Conservation (phyloP, 2,888 invertebrate genomes). For the Agriopis marginaria region DNA sequence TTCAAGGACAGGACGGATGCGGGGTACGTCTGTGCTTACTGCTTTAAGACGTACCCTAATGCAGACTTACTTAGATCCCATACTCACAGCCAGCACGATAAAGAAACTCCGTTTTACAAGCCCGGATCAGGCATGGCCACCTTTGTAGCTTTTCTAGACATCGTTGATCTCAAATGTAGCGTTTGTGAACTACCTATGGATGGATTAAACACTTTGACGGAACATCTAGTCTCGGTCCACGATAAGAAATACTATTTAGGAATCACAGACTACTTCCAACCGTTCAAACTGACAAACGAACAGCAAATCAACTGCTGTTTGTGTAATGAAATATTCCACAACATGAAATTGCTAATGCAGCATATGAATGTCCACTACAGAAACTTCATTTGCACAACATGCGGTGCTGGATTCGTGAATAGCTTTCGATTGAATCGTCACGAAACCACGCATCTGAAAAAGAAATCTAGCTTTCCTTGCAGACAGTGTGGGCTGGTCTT, state of each 20-base stretch:
- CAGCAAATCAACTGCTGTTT: slow-evolving; percentile 75
- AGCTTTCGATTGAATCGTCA: slow-evolving; percentile 73
- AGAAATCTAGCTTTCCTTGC: slow-evolving; percentile 75
- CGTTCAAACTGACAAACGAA: slow-evolving; percentile 69
- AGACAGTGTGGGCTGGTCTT: slow-evolving; percentile 73
- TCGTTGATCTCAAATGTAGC: slow-evolving; percentile 76
- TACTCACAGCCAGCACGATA: slow-evolving; percentile 70
- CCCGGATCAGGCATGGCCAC: slow-evolving; percentile 73
- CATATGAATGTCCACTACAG: slow-evolving; percentile 80
- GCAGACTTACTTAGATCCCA: slow-evolving; percentile 59
- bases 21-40: slow-evolving; percentile 79
- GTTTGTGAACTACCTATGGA: slow-evolving; percentile 69
- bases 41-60: slow-evolving; percentile 74
- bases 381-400: slow-evolving; percentile 78
- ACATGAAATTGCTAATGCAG: slow-evolving; percentile 78
- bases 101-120: slow-evolving; percentile 75
- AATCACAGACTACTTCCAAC: slow-evolving; percentile 75
- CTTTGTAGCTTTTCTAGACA: slow-evolving; percentile 76
- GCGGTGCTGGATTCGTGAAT: slow-evolving; percentile 79
- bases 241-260: slow-evolving; percentile 73
- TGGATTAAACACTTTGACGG: slow-evolving; percentile 60
- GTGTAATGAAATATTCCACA: slow-evolving; percentile 73
- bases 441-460: slow-evolving; percentile 74
- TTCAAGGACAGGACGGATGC: slow-evolving; percentile 73
- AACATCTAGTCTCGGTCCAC: slow-evolving; percentile 71